These are phyloP conservation scores for Halcyon smyrnensis DNA, from an alignment of 2,797 vertebrate genomes.

Conservation along the genomic window DNA sequence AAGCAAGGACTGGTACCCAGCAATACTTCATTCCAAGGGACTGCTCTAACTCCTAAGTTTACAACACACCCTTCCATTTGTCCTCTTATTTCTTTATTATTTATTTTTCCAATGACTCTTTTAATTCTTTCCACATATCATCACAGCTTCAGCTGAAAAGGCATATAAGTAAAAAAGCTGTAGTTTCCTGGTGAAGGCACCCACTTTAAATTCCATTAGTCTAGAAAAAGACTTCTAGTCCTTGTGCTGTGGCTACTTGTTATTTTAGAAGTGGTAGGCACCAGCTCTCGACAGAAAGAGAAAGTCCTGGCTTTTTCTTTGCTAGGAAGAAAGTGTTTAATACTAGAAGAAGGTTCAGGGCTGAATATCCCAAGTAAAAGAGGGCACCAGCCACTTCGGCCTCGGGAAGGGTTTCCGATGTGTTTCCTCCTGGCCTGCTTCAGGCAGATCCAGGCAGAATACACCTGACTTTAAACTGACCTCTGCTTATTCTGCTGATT, in stretches of 20 bases:
- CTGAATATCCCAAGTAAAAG: not conserved
- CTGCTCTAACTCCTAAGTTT: not conserved
- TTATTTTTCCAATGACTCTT: not conserved
- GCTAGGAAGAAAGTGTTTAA: not conserved
- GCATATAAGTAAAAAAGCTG: not conserved
- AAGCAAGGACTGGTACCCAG: not conserved
- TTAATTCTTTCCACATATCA: not conserved
- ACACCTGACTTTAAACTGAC: not conserved
- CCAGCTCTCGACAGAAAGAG: not conserved
- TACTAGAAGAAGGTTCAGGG: not conserved
- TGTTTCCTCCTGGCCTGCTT: not conserved
- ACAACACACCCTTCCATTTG: accelerated
- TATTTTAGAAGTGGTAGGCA: not conserved
- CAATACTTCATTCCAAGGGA: not conserved
- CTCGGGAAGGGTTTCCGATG: not conserved
- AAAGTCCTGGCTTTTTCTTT: not conserved
- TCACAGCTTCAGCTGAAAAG: not conserved
- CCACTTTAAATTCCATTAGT: not conserved
- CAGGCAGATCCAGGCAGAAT: not conserved
- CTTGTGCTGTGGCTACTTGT: not conserved
- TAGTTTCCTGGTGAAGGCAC: not conserved
- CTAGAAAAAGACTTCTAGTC: not conserved
- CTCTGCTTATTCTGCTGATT: not conserved
- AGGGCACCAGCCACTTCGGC: not conserved
- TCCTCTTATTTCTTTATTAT: not conserved